phyloP scores from a whole-genome alignment of 2,797 vertebrate species.

The Squalus acanthias region DNA sequence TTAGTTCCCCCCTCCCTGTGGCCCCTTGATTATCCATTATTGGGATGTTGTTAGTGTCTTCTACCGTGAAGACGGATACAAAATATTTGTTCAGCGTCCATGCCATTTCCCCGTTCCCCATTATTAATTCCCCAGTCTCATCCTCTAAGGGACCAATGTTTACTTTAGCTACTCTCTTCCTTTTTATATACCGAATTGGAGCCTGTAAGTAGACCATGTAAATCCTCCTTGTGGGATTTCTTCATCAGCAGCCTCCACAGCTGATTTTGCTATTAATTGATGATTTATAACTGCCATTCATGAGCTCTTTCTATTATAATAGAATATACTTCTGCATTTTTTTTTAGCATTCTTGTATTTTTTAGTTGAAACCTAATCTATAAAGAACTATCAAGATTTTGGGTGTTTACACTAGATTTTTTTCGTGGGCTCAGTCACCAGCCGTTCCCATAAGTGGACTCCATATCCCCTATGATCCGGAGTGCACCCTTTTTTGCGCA shows the following conservation, averaged over 20 bases:
- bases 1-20: too few species aligned
- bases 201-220: neutral
- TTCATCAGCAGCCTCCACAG: neutral
- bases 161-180: too few species aligned
- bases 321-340: neutral
- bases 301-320: neutral
- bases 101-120: too few species aligned
- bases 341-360: neutral
- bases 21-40: too few species aligned
- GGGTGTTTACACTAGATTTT: neutral
- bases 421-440: neutral
- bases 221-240: neutral
- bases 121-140: too few species aligned
- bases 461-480: neutral
- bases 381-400: neutral
- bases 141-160: too few species aligned
- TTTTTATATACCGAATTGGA: neutral
- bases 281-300: neutral
- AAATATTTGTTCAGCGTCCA: too few species aligned
- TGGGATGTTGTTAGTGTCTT: too few species aligned
- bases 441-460: neutral
- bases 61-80: too few species aligned
- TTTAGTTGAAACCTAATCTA: neutral
- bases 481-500: neutral
- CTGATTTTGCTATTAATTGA: neutral